Conservation (phyloP, 2,113 vertebrate species). For the Sylvia atricapilla region DNA sequence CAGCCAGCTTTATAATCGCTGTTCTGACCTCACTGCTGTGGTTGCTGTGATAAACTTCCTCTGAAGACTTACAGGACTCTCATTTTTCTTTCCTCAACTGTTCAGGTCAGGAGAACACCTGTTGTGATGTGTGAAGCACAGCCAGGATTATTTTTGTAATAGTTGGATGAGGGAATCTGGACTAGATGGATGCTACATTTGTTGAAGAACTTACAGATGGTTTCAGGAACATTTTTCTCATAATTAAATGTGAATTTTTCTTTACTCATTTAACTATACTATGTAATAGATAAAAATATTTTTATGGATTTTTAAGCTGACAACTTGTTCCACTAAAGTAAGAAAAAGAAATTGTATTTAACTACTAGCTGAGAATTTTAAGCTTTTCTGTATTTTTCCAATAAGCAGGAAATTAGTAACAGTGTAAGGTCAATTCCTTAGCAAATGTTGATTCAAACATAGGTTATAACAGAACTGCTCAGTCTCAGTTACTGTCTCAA, state of each 20-base stretch:
- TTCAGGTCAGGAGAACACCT: not conserved
- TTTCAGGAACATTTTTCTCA: not conserved
- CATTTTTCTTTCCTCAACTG: not conserved
- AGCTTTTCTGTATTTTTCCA: not conserved
- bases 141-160: not conserved
- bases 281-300: not conserved
- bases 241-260: not conserved
- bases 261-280: not conserved
- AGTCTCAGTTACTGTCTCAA: not conserved
- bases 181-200: not conserved
- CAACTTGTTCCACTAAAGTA: not conserved
- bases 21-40: not conserved
- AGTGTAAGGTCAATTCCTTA: not conserved
- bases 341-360: not conserved
- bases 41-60: not conserved
- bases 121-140: not conserved
- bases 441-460: not conserved
- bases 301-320: not conserved
- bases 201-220: not conserved
- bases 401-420: not conserved
- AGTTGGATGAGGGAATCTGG: not conserved
- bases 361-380: not conserved
- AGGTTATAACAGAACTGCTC: not conserved
- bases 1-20: not conserved
- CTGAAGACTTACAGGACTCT: not conserved